Percentiles rank a stretch among this genome's conserved stretches.
Conservation (phyloP, 2,113 vertebrate species). For the Gobio gobio region DNA sequence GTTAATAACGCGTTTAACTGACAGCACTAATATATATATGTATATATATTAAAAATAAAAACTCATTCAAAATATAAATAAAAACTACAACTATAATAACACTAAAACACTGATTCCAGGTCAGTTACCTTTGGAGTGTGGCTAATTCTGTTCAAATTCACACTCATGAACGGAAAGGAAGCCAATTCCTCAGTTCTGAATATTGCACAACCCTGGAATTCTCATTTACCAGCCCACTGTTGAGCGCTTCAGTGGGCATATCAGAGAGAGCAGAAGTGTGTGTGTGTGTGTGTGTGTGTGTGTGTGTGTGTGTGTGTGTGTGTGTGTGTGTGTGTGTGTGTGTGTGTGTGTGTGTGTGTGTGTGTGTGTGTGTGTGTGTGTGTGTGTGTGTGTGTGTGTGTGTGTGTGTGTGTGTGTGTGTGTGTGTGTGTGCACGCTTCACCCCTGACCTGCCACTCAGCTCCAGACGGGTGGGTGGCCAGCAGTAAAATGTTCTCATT, state of each 20-base stretch:
- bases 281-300: conserved; percentile 29
- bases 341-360: not conserved
- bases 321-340: conserved; percentile 39
- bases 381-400: conserved; percentile 50
- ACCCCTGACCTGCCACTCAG: conserved; percentile 36
- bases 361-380: not conserved
- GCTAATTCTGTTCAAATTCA: not conserved
- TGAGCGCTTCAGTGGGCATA: conserved; percentile 55
- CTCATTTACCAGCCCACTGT: conserved; percentile 10
- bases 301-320: not conserved
- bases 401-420: conserved; percentile 47
- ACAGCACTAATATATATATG: too few relatives aligned
- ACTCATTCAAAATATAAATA: too few relatives aligned
- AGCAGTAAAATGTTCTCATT: conserved; percentile 62
- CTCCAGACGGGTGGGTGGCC: conserved; percentile 53
- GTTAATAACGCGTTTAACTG: too few relatives aligned
- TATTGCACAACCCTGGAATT: not conserved
- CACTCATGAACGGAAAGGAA: not conserved
- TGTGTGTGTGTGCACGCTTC: not conserved
- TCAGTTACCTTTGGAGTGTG: not conserved
- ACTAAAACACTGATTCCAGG: not conserved
- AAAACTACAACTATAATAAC: not conserved
- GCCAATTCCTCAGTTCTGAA: not conserved
- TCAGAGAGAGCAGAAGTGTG: conserved; percentile 47
- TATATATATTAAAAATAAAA: too few relatives aligned